Base-by-base conservation (phyloP, 2,113 vertebrate genomes). In the Hypocryptadius cinnamomeus region DNA sequence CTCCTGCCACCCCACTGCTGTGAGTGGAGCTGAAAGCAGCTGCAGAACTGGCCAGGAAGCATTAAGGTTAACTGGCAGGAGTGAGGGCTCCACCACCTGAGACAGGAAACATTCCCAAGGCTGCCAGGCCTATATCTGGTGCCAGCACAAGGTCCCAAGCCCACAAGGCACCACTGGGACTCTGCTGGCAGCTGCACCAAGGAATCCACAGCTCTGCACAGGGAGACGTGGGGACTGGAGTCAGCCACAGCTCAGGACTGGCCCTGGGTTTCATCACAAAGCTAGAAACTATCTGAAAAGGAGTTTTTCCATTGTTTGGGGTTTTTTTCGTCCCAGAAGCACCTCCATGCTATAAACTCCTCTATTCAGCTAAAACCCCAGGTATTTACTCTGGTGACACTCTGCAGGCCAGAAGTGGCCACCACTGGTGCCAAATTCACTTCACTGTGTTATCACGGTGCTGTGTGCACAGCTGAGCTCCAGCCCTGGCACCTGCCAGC, bases 391-490 rank as follows among this genome's bases (percentile, higher is more conserved):
- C 50, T 84, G 72, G 68, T 42, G 23, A 19, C 64, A 35, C 57
- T 92, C 59, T 3, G 1, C 66, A 64, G 83, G 68, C 18, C 9
- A 3, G 66, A 60, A 5, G 0, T 1, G 1, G 82, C 17, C 66
- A 50, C 20, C 2, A 1, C 37, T 3, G 2, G 37, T 45, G 57
- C 30, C 0, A 0, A 54, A 74, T 72, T 51, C 76, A 54, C 48
- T 15, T 39, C 16, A 1, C 22, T 7, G 3, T 3, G 1, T 59
- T 65, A 65, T 33, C 40, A 1, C 1, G 1, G 66, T 7, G 15
- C 83, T 79, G 73, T 9, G 56, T 85, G 47, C 10, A 2, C 82
- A 27, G 64, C 78, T 4, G 1, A 81, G 88, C 65, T 10, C 10
- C 82, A 85, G 50, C 74, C 65, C 65, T 9, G 3, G 64, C 81